phyloP scores from a whole-genome alignment of 2,113 vertebrate genomes.

The Heptranchias perlo region DNA sequence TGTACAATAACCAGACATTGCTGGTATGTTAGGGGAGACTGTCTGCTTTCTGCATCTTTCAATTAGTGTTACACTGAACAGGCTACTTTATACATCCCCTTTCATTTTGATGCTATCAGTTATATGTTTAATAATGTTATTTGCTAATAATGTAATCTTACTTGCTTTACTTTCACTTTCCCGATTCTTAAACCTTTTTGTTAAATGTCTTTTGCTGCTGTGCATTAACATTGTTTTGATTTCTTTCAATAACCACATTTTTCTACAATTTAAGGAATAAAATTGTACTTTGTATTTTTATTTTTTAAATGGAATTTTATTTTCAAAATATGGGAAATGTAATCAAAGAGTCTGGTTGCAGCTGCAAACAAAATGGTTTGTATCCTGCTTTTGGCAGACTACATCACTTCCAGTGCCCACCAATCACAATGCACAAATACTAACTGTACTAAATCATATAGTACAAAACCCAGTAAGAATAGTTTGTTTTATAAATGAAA shows the following conservation, averaged over 20 bases:
- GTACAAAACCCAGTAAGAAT: not conserved
- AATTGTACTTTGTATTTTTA: not conserved
- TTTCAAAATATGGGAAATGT: not conserved
- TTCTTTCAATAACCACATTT: not conserved
- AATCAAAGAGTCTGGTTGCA: not conserved
- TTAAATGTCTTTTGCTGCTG: not conserved
- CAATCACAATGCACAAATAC: not conserved
- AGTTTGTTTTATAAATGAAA: not conserved
- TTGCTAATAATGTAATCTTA: not conserved
- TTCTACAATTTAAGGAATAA: not conserved
- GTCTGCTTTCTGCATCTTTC: slow-evolving; percentile 22
- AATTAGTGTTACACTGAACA: not conserved
- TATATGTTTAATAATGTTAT: not conserved
- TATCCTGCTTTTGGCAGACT: not conserved
- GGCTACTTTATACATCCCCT: not conserved
- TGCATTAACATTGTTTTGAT: not conserved
- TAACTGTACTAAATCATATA: not conserved
- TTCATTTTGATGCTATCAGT: slow-evolving; percentile 12
- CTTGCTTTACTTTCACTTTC: not conserved
- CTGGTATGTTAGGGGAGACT: not conserved
- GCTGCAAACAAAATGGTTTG: not conserved
- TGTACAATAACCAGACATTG: slow-evolving; percentile 12
- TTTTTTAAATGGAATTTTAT: not conserved
- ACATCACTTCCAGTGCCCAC: not conserved
- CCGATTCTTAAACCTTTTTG: too few species aligned